These are phyloP conservation scores for Poeciliopsis presidionis DNA, from an alignment of 2,797 vertebrate genomes.

Conservation along the genomic window DNA sequence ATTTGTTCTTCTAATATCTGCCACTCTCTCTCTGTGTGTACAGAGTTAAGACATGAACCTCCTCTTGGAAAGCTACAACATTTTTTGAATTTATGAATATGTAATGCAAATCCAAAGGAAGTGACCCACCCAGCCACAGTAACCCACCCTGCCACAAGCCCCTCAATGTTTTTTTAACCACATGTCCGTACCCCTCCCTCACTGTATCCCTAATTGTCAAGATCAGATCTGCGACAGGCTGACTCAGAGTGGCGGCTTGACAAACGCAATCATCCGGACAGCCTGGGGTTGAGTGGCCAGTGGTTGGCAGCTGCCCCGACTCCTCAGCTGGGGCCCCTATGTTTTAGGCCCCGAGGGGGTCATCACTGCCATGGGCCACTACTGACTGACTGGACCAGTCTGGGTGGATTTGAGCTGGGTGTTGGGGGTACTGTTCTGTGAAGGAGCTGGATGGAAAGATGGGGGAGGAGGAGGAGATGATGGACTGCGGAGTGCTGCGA, in stretches of 20 bases:
- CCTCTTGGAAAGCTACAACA: neutral
- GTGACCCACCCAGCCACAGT: neutral
- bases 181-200: slow-evolving; percentile 21
- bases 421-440: slow-evolving; percentile 40
- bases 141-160: neutral
- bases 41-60: neutral
- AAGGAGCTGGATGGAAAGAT: slow-evolving; percentile 28
- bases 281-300: slow-evolving; percentile 75
- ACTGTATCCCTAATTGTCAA: slow-evolving; percentile 79
- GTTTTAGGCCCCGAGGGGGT: slow-evolving; percentile 70
- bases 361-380: slow-evolving; percentile 62
- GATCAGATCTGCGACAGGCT: slow-evolving; percentile 74
- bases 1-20: neutral
- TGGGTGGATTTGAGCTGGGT: slow-evolving; percentile 48
- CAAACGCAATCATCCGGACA: slow-evolving; percentile 84
- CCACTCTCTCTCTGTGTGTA: neutral
- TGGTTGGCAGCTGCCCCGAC: slow-evolving; percentile 84
- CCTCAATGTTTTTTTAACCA: neutral
- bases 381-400: slow-evolving; percentile 52
- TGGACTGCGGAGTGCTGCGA: slow-evolving; percentile 26
- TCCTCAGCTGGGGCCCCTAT: slow-evolving; percentile 80
- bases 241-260: slow-evolving; percentile 85
- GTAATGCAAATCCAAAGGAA: neutral
- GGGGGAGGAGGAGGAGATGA: slow-evolving; percentile 2
- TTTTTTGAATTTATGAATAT: neutral